Conservation (phyloP, 2,113 vertebrate species). For the Clarias batrachus region DNA sequence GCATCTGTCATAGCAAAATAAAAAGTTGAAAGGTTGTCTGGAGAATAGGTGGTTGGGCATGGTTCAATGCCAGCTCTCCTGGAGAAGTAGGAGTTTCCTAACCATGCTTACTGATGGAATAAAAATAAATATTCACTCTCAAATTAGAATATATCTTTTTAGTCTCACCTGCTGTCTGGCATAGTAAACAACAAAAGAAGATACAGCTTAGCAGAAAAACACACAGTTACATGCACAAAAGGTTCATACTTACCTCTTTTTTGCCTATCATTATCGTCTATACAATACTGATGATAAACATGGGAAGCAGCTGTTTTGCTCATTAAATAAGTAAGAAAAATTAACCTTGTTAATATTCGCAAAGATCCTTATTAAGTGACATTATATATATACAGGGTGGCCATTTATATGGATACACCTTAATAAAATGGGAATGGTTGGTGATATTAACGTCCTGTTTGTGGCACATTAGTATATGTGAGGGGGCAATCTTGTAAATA, state of each 20-base stretch:
- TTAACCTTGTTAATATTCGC: not conserved
- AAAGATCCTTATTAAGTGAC: not conserved
- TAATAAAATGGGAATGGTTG: too few species aligned
- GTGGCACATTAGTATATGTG: too few species aligned
- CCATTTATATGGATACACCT: too few species aligned
- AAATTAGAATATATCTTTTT: not conserved
- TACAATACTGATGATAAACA: not conserved
- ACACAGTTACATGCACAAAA: not conserved
- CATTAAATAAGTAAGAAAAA: not conserved
- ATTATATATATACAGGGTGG: not conserved
- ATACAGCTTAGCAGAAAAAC: not conserved
- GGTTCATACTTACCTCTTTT: not conserved
- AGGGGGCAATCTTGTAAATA: too few species aligned
- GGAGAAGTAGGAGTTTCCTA: not conserved
- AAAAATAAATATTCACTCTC: not conserved
- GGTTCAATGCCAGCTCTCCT: not conserved
- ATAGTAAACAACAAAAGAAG: not conserved
- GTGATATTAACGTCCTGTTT: too few species aligned
- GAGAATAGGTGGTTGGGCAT: not conserved
- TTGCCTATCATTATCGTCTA: not conserved
- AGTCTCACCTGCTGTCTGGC: not conserved
- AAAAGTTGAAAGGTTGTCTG: not conserved
- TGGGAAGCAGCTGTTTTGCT: not conserved
- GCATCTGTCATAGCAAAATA: not conserved
- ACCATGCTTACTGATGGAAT: not conserved